Evolutionary conservation across 2,113 vertebrate species (phyloP).

Genomic region (Zonotrichia leucophrys): DNA sequence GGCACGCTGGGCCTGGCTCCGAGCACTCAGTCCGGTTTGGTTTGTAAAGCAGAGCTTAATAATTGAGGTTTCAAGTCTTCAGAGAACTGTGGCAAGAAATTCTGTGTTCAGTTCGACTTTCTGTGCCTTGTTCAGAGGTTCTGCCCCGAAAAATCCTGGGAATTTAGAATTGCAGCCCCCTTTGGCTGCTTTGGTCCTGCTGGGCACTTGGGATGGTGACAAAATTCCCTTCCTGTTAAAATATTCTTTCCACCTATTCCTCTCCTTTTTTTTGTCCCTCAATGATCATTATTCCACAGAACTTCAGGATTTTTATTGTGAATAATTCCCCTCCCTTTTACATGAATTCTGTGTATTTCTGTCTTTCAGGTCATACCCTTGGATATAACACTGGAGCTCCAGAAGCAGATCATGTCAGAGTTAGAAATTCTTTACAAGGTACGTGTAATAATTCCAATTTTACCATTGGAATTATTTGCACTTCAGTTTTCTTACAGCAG

Average conservation of each 20-base stretch:
- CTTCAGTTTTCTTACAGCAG: not conserved
- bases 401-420: conserved; percentile 99
- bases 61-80: fast-evolving
- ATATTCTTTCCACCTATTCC: not conserved
- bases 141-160: not conserved
- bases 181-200: not conserved
- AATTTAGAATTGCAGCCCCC: fast-evolving
- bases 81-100: no score
- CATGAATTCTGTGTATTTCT: fast-evolving
- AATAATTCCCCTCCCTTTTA: not conserved
- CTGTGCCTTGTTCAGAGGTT: fast-evolving
- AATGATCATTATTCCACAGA: fast-evolving
- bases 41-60: not conserved
- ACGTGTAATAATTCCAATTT: not conserved
- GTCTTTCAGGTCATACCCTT: conserved; percentile 89
- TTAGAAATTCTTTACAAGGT: conserved; percentile 99
- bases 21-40: not conserved
- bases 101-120: not conserved
- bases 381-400: conserved; percentile 95
- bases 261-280: not conserved
- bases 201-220: not conserved
- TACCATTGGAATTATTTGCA: not conserved
- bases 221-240: not conserved
- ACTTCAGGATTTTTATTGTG: not conserved
- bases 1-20: not conserved